Evolutionary conservation across 2,113 vertebrate species (phyloP).

Genomic region (Dasyprocta punctata): DNA sequence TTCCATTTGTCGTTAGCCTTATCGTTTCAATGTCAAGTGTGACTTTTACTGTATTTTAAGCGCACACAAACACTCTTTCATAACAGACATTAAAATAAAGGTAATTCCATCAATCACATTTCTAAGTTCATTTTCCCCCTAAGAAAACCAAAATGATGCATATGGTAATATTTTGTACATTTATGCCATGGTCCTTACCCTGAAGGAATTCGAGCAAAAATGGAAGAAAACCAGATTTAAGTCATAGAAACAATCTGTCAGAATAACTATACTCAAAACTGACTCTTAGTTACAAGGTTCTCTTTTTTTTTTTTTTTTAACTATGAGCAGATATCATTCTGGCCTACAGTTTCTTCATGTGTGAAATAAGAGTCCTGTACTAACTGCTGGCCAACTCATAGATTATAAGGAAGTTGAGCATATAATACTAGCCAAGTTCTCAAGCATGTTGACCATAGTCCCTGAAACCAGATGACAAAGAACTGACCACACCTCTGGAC

Average conservation of each 20-base stretch:
- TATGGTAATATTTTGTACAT: background rate
- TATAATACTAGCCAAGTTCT: background rate
- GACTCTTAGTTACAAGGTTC: background rate
- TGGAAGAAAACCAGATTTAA: background rate
- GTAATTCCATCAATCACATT: background rate
- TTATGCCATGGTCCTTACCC: background rate
- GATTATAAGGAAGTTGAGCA: background rate
- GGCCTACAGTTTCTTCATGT: background rate
- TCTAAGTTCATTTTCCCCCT: background rate
- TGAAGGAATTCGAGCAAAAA: conserved; percentile 29
- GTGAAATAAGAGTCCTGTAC: background rate
- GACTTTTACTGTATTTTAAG: background rate
- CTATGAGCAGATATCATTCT: background rate
- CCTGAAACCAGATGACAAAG: background rate
- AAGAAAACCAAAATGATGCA: background rate
- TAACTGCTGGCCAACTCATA: background rate
- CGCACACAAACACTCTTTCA: background rate
- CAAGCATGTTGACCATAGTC: background rate
- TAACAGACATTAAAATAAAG: conserved; percentile 1
- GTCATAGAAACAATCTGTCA: background rate
- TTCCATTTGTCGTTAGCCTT: conserved; percentile 27
- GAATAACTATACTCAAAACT: background rate
- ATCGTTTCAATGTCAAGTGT: background rate
- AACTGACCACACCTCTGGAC: background rate
- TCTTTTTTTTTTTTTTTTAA: too few species aligned